These are phyloP conservation scores for Typhlichthys subterraneus DNA, from an alignment of 2,797 vertebrate genomes.

Conservation along the genomic window DNA sequence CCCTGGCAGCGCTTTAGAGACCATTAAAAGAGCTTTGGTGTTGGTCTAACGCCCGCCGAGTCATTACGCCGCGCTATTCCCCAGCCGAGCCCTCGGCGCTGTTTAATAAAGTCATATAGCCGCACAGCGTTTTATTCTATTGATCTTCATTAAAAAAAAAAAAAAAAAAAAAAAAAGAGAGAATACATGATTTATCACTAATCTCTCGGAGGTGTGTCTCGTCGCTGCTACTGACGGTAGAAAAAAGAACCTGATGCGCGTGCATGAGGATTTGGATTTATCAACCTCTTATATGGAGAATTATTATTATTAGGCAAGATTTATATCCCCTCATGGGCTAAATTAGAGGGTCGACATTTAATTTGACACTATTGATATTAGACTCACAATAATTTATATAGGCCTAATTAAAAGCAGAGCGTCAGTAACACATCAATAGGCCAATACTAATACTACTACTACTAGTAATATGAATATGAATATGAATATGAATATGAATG, in stretches of 20 bases:
- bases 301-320: slow-evolving; percentile 15
- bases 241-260: slow-evolving; percentile 65
- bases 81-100: slow-evolving; percentile 87
- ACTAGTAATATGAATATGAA: background rate
- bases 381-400: background rate
- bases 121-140: slow-evolving; percentile 76
- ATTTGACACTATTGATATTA: slow-evolving; percentile 4
- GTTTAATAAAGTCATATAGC: slow-evolving; percentile 94
- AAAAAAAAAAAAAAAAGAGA: background rate
- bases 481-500: background rate
- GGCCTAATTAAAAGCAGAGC: background rate
- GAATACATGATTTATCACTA: slow-evolving; percentile 86
- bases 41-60: slow-evolving; percentile 82
- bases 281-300: slow-evolving; percentile 19
- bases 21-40: slow-evolving; percentile 86
- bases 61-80: slow-evolving; percentile 84
- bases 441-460: no score
- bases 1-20: slow-evolving; percentile 89
- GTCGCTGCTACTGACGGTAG: slow-evolving; percentile 82
- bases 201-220: slow-evolving; percentile 85
- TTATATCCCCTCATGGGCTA: slow-evolving; percentile 20
- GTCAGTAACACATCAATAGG: no score
- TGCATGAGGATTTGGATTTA: slow-evolving; percentile 62
- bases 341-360: background rate
- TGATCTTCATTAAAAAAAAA: slow-evolving; percentile 91